phyloP scores from a whole-genome alignment of 1,140 invertebrate species.

The Aphidius gifuensis region DNA sequence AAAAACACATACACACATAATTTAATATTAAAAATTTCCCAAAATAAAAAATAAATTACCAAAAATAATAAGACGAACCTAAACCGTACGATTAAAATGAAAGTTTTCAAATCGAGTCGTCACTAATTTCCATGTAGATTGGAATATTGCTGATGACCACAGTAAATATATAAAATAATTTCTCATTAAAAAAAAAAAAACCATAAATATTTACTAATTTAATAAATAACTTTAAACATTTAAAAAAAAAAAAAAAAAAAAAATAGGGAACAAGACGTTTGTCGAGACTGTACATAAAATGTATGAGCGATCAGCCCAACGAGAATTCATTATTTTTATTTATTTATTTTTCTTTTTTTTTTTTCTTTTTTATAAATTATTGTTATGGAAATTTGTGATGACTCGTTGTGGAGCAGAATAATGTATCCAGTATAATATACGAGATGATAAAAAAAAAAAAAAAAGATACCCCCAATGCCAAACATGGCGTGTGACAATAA shows the following conservation, averaged over 20 bases:
- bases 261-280: conserved; percentile 28
- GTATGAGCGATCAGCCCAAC: conserved; percentile 24
- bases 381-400: conserved; percentile 34
- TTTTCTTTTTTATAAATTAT: conserved; percentile 17
- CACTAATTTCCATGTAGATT: conserved; percentile 6
- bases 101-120: conserved; percentile 12
- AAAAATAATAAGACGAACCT: conserved; percentile 31
- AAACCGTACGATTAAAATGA: conserved; percentile 39
- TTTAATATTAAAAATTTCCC: conserved; percentile 21
- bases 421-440: conserved; percentile 53
- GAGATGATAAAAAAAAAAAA: conserved; percentile 47
- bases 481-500: conserved; percentile 55
- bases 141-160: neutral
- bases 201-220: neutral
- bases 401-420: conserved; percentile 43
- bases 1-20: neutral
- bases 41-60: conserved; percentile 1
- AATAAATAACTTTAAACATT: neutral
- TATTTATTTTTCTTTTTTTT: conserved; percentile 19
- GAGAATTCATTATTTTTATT: neutral
- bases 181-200: conserved; percentile 16
- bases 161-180: conserved; percentile 12
- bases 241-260: conserved; percentile 17
- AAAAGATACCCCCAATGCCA: conserved; percentile 52
- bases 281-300: conserved; percentile 26